These are phyloP conservation scores for Cephus sareptanus DNA, from an alignment of 2,888 invertebrate genomes.

Conservation along the genomic window DNA sequence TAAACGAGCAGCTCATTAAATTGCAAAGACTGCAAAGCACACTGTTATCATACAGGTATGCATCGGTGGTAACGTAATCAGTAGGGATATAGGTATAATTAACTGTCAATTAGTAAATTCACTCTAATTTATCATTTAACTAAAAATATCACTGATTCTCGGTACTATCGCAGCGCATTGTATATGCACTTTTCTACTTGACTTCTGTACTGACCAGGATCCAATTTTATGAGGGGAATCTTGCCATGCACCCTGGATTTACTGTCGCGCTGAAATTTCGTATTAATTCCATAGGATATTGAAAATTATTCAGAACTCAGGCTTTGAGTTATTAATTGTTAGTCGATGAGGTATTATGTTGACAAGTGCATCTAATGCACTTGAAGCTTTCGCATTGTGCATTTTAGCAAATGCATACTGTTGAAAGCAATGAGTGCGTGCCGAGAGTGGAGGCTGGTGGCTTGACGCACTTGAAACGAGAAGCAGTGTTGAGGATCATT, in stretches of 20 bases:
- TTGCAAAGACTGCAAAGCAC: background rate
- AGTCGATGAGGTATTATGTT: background rate
- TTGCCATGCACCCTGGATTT: background rate
- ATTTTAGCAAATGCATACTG: background rate
- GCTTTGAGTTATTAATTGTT: background rate
- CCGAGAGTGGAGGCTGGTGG: constrained; percentile 3
- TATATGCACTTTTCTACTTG: background rate
- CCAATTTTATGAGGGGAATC: background rate
- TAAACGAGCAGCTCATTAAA: background rate
- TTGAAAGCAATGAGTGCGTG: constrained; percentile 19
- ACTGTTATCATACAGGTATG: background rate
- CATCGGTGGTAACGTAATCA: background rate
- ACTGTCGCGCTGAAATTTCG: background rate
- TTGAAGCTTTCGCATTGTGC: background rate
- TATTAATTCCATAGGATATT: background rate
- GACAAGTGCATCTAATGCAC: background rate
- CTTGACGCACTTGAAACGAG: constrained; percentile 19
- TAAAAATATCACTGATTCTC: background rate
- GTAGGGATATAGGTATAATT: background rate
- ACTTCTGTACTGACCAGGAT: background rate
- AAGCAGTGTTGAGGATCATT: constrained; percentile 32
- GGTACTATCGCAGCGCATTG: background rate
- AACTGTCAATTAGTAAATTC: background rate
- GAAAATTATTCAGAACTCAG: background rate
- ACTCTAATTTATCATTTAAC: background rate